Evolutionary conservation across 1,140 invertebrate species (phyloP).

Genomic region (Ylistrum balloti): DNA sequence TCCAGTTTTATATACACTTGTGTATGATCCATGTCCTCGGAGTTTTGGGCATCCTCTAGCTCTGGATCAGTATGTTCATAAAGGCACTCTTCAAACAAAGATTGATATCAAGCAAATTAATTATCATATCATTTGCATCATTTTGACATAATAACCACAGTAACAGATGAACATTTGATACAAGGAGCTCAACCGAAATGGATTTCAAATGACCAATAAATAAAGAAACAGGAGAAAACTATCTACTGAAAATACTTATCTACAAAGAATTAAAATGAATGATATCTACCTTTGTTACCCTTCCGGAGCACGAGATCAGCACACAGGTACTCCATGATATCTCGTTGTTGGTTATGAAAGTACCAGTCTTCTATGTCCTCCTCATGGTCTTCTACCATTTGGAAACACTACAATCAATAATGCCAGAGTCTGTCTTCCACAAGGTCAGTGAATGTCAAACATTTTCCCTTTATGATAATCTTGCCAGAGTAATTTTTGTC

Average conservation of each 20-base stretch:
- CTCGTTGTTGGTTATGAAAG: constrained; percentile 82
- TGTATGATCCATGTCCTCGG: not conserved
- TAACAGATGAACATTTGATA: no score
- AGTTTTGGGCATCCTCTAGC: constrained; percentile 42
- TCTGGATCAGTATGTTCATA: constrained; percentile 53
- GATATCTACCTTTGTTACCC: constrained; percentile 73
- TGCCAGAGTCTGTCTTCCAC: not conserved
- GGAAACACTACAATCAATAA: constrained; percentile 82
- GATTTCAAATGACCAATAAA: no score
- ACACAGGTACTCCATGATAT: constrained; percentile 82
- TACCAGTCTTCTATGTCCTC: constrained; percentile 85
- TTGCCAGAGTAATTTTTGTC: no score
- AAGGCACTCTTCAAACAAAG: constrained; percentile 54
- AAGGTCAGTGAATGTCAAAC: no score
- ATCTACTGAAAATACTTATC: no score
- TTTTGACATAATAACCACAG: no score
- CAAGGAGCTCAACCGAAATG: no score
- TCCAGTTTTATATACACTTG: no score
- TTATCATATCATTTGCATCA: no score
- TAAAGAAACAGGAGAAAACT: no score
- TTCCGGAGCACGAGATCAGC: constrained; percentile 78
- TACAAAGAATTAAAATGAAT: not conserved
- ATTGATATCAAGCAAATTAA: no score
- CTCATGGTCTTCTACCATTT: constrained; percentile 84
- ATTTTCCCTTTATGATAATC: no score